Evolutionary conservation across 2,113 vertebrate genomes (phyloP), one percentile per base, ranked within the genome.

Genomic region (Clupea harengus): DNA sequence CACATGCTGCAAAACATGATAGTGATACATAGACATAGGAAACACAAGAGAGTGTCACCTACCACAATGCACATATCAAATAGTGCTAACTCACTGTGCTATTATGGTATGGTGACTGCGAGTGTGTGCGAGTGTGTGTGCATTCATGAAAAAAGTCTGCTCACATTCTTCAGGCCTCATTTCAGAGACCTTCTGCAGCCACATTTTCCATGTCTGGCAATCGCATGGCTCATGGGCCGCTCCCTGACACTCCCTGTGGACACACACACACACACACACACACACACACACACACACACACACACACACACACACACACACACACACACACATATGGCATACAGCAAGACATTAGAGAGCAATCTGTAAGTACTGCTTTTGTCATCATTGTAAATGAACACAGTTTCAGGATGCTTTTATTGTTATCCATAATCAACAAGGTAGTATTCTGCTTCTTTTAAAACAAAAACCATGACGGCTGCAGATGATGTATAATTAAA

Each of bases 221-320:
- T 99, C 97, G 93, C 98, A 99, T 78, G 98, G 98, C 88, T 99
- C 98, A 45, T 99, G 98, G 47, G 98, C 97, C 93, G 99, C 98
- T 84, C 98, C 98, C 85, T 97, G 96, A 93, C 98, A 99, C 88
- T 98, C 98, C 98, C 98, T 99, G 90, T 54, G 45, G 45, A 81
- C 17, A 39, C 67, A 75, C 67, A 75, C 39, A 39, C 39, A 39
- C 39, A 39, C 39, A 39, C 39, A 39, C 39, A 39, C 39, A 39
- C 39, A 39, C 39, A 39, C 39, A 39, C 39, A 39, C 39, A 39
- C 39, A 39, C 39, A 39, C 39, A 39, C 39, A 39, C 39, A 39
- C 39, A 39, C 39, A 2, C 39, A 39, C 39, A 39, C 39, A 39
- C 39, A 39, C 39, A 39, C 39, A 39, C 39, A 1, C 39, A 39